A percentile compares a stretch with the other conserved stretches of the same genome.
Evolutionary conservation across 2,113 vertebrate species (phyloP).

Genomic region (Prinia subflava): DNA sequence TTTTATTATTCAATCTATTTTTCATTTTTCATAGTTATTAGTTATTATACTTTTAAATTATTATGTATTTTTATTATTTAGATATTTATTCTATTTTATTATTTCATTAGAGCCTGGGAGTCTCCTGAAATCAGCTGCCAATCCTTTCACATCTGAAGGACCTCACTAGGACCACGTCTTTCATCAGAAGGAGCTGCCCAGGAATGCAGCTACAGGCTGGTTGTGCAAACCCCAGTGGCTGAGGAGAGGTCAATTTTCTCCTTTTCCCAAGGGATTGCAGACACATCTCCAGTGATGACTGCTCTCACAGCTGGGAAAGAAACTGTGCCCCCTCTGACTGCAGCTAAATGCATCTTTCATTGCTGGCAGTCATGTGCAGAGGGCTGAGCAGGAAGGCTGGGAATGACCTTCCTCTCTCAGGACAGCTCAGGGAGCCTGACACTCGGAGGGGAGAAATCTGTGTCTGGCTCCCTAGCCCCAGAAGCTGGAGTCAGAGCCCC

Average conservation of each 20-base stretch:
- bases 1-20: background rate
- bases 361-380: background rate
- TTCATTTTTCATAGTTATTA: background rate
- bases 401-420: background rate
- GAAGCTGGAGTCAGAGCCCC: background rate
- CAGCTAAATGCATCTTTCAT: background rate
- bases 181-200: background rate
- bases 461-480: background rate
- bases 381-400: background rate
- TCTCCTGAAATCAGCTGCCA: background rate
- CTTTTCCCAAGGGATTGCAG: background rate
- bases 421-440: background rate
- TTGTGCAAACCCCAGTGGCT: background rate
- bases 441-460: background rate
- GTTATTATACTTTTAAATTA: background rate
- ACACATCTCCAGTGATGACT: background rate
- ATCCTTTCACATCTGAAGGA: background rate
- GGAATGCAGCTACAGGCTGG: background rate
- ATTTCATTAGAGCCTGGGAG: background rate
- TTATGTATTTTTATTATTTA: background rate
- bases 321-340: background rate
- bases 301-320: background rate
- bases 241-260: background rate
- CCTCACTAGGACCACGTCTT: background rate
- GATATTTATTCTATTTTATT: no score